Base-by-base conservation (phyloP, 2,888 invertebrate species). In the Noctua pronuba region DNA sequence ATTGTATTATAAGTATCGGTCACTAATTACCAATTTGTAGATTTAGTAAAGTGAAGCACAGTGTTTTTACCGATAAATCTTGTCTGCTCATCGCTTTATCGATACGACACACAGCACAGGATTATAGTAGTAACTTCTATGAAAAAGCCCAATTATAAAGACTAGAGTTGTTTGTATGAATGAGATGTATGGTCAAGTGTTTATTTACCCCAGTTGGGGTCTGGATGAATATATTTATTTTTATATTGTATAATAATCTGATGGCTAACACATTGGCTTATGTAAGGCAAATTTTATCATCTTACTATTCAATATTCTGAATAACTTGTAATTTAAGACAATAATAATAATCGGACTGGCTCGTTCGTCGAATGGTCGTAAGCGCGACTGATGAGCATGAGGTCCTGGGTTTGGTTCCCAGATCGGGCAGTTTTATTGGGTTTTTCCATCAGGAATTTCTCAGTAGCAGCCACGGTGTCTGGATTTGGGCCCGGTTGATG, bases 181-280 rank as follows among this genome's bases (percentile, higher is more conserved):
- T 28, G 74, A 44, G 74, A 35, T 55, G 74, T 35, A 65, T 55
- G 41, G 21, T 41, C 0, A 68, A 41, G 6, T 31, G 38, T 75
- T 28, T 73, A 49, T 21, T 28, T 35, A 44, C 75, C 74, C 31
- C 52, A 35, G 52, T 73, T 31, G n/a, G 49, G 73, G n/a, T 64
- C 28, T 41, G 41, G 31, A 55, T 64, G 44, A 44, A 65, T 65
- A 75, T 76, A 76, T 76, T 76, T 76, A 76, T 76, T 76, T 76
- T 44, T 76, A 55, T 28, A 65, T 55, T 76, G 35, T 55, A 28
- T 65, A 55, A 76, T 52, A 65, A 75, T 65, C 5, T 35, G 24
- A 28, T 35, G 52, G 49, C 31, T 74, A 64, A n/a, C 1, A 52
- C 64, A 52, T 1, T 75, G 75, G 21, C 11, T 1, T 28, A 64